These are phyloP conservation scores for Helobdella robusta DNA, from an alignment of 2,888 invertebrate genomes.

Conservation along the genomic window DNA sequence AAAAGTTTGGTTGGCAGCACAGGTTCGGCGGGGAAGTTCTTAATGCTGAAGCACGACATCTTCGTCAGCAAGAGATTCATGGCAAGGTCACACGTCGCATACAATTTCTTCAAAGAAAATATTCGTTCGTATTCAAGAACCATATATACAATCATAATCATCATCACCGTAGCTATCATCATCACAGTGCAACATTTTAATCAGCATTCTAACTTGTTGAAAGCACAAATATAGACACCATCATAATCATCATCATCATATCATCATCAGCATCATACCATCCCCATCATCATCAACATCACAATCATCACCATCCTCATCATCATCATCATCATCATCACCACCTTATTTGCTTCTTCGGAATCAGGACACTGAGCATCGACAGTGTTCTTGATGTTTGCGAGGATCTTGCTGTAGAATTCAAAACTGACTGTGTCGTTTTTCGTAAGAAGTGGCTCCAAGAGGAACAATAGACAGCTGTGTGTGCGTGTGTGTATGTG, in stretches of 20 bases:
- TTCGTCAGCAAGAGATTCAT: constrained; percentile 80
- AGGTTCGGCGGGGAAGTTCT: constrained; percentile 64
- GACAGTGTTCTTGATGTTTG: constrained; percentile 86
- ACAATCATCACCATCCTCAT: too few species aligned
- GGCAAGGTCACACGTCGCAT: constrained; percentile 89
- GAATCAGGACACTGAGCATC: constrained; percentile 76
- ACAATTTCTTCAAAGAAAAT: constrained; percentile 67
- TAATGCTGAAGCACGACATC: constrained; percentile 74
- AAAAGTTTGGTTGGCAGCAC: constrained; percentile 55
- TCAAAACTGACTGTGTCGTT: constrained; percentile 90
- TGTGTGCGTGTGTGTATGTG: too few species aligned
- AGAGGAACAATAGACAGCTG: constrained; percentile 79
- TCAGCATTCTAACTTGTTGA: background rate
- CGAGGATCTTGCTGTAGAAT: constrained; percentile 84
- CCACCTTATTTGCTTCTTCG: constrained; percentile 70
- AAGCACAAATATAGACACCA: background rate
- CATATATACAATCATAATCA: too few species aligned
- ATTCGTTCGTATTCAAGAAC: too few species aligned
- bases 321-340: constrained; percentile 40
- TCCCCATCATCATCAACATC: too few species aligned
- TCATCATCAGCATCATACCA: too few species aligned
- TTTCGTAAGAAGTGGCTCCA: constrained; percentile 84
- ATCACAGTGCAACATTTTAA: background rate
- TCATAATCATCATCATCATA: background rate
- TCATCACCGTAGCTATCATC: background rate